Conservation (phyloP, 2,888 invertebrate genomes). For the Meiosimyza decipiens region DNA sequence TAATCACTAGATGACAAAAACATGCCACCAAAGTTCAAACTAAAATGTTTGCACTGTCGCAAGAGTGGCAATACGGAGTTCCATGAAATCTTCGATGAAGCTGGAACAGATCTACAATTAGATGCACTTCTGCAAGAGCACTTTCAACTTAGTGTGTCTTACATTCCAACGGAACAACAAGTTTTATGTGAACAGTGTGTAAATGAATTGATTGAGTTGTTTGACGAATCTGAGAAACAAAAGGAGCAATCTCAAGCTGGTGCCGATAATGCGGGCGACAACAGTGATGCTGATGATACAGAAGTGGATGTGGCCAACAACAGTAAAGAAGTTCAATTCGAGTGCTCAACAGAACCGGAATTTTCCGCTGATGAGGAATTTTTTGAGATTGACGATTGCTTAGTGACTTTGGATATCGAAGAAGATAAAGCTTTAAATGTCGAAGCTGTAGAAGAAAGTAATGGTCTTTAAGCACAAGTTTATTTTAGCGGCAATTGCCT, state of each 20-base stretch:
- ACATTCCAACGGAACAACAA: slow-evolving; percentile 43
- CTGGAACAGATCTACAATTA: slow-evolving; percentile 59
- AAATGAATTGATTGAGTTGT: slow-evolving; percentile 56
- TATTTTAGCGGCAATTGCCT: too few species aligned
- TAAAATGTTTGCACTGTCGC: slow-evolving; percentile 54
- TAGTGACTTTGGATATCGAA: background rate
- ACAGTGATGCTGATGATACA: too few species aligned
- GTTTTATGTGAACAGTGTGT: slow-evolving; percentile 57
- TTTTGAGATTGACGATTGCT: background rate
- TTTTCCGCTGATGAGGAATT: background rate
- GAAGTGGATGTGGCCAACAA: too few species aligned
- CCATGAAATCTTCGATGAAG: slow-evolving; percentile 60
- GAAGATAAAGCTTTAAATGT: slow-evolving; percentile 1
- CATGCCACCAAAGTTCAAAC: background rate
- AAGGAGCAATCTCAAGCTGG: slow-evolving; percentile 35
- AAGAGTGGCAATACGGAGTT: slow-evolving; percentile 43
- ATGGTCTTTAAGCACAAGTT: too few species aligned
- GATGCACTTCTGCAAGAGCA: slow-evolving; percentile 51
- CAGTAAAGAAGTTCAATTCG: too few species aligned
- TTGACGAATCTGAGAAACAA: slow-evolving; percentile 55
- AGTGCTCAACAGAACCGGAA: background rate
- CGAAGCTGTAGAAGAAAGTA: background rate
- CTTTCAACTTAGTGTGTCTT: slow-evolving; percentile 50
- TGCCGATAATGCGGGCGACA: too few species aligned
- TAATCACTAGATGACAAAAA: background rate